A percentile compares a stretch with the other conserved stretches of the same genome.
These are phyloP conservation scores for Parotocinclus haroldoi DNA, from an alignment of 2,797 vertebrate species.

Conservation along the genomic window DNA sequence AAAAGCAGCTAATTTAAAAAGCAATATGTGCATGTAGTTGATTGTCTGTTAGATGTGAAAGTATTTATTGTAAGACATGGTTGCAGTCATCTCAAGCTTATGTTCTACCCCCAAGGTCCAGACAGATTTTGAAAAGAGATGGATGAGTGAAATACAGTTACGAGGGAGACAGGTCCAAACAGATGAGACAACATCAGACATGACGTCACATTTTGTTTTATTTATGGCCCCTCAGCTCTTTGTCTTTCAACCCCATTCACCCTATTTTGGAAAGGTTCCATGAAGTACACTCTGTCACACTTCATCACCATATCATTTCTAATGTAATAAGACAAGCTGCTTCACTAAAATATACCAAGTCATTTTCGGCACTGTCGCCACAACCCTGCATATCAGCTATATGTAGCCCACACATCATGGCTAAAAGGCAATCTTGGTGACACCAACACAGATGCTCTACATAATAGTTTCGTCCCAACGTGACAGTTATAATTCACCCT, in stretches of 20 bases:
- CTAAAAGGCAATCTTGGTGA: conserved; percentile 29
- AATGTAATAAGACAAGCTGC: conserved; percentile 66
- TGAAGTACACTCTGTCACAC: conserved; percentile 55
- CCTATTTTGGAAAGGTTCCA: conserved; percentile 43
- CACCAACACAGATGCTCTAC: conserved; percentile 18
- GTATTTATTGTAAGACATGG: too few species aligned
- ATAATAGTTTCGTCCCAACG: conserved; percentile 19
- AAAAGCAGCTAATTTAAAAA: too few species aligned
- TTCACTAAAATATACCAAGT: conserved; percentile 57
- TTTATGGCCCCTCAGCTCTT: conserved; percentile 36
- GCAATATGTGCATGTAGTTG: too few species aligned
- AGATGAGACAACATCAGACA: conserved; percentile 45
- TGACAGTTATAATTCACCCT: conserved; percentile 42
- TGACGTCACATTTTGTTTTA: conserved; percentile 51
- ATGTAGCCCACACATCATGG: conserved; percentile 41
- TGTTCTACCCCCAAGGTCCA: too few species aligned
- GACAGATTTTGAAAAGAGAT: too few species aligned
- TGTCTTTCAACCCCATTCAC: conserved; percentile 11
- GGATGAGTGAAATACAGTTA: too few species aligned
- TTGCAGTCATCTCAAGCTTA: too few species aligned
- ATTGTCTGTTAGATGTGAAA: too few species aligned
- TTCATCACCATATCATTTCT: conserved; percentile 55
- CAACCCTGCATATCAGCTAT: conserved; percentile 45
- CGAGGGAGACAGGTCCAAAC: neutral
- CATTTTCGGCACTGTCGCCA: conserved; percentile 30